phyloP scores from a whole-genome alignment of 2,888 invertebrate species.

The Tinea semifulvella region DNA sequence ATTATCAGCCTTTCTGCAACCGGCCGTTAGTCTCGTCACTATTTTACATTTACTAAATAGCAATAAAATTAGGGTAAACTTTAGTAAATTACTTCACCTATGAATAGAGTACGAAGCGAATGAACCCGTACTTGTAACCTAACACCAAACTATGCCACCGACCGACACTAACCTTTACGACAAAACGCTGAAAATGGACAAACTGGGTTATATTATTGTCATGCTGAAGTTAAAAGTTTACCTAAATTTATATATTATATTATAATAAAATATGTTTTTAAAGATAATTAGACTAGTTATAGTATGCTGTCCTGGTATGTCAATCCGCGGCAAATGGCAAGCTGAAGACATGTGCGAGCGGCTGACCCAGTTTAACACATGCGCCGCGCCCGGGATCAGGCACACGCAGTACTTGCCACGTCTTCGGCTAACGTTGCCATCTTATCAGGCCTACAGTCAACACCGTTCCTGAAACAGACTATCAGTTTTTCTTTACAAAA shows the following conservation, averaged over 20 bases:
- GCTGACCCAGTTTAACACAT: slow-evolving; percentile 4
- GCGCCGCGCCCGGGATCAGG: slow-evolving; percentile 6
- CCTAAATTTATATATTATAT: too few relatives aligned
- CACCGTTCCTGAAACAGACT: not conserved
- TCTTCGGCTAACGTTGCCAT: not conserved
- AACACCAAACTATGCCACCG: slow-evolving; percentile 54
- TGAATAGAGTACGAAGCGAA: slow-evolving; percentile 31
- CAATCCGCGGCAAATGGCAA: too few relatives aligned
- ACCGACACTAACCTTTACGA: slow-evolving; percentile 46
- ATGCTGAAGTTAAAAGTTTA: slow-evolving; percentile 17
- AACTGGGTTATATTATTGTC: slow-evolving; percentile 23
- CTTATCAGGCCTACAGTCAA: not conserved
- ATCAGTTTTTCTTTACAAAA: slow-evolving; percentile 11
- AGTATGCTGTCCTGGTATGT: too few relatives aligned
- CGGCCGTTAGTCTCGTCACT: not conserved
- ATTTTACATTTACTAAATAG: slow-evolving; percentile 7
- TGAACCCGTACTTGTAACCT: slow-evolving; percentile 57
- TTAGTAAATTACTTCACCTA: slow-evolving; percentile 11
- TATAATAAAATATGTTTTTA: too few relatives aligned
- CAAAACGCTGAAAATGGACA: slow-evolving; percentile 22
- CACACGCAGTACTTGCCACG: slow-evolving; percentile 10
- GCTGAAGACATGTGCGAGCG: slow-evolving; percentile 17
- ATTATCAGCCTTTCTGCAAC: too few relatives aligned
- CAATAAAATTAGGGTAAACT: slow-evolving; percentile 6
- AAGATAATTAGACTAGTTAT: too few relatives aligned